These are phyloP conservation scores for Ochlodes sylvanus DNA, from an alignment of 2,888 invertebrate species.

Conservation along the genomic window DNA sequence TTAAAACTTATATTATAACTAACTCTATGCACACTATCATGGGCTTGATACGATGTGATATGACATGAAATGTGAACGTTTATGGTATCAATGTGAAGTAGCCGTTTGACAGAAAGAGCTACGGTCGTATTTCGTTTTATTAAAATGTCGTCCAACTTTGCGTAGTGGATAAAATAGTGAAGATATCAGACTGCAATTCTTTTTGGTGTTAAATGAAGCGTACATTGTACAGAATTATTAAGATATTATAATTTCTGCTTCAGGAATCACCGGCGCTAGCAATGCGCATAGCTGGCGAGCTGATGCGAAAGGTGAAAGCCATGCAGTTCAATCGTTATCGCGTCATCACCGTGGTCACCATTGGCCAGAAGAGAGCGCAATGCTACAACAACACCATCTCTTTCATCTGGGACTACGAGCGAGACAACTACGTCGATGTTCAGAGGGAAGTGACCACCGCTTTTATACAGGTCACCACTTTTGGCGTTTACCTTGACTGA, in stretches of 20 bases:
- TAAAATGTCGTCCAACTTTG: too few species aligned
- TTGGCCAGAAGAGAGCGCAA: conserved; percentile 70
- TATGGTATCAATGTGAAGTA: too few species aligned
- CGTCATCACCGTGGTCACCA: conserved; percentile 63
- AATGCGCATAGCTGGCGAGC: conserved; percentile 59
- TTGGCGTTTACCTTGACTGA: conserved; percentile 70
- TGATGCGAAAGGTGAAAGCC: conserved; percentile 62
- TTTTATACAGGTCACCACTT: conserved; percentile 70
- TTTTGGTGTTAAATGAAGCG: too few species aligned
- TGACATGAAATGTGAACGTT: too few species aligned
- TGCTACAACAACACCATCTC: conserved; percentile 70
- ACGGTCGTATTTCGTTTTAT: too few species aligned
- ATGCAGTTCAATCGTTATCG: conserved; percentile 68
- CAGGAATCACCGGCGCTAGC: conserved; percentile 56
- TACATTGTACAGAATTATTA: too few species aligned
- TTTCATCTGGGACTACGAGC: conserved; percentile 72
- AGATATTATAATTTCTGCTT: background rate
- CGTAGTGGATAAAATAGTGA: too few species aligned
- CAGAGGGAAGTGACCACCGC: conserved; percentile 56
- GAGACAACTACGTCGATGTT: conserved; percentile 60
- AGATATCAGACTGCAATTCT: too few species aligned
- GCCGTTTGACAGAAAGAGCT: too few species aligned
- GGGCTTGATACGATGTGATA: too few species aligned
- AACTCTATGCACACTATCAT: too few species aligned
- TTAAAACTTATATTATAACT: too few species aligned